A percentile compares a stretch with the other conserved stretches of the same genome.
These are phyloP conservation scores for Neuroterus valhalla DNA, from an alignment of 1,140 invertebrate species.

Conservation along the genomic window DNA sequence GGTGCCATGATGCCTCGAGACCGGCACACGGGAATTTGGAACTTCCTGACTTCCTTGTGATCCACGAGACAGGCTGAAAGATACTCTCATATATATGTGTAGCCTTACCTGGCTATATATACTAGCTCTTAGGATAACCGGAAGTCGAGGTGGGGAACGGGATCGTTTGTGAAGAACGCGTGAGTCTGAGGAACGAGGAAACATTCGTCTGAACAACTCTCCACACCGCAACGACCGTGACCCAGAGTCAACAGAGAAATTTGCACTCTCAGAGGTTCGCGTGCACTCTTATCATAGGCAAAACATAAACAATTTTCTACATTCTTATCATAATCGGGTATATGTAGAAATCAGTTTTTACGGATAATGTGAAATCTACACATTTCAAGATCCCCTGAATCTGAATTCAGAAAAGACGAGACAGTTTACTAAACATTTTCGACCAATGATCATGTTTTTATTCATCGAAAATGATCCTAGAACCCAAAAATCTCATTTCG, in stretches of 20 bases:
- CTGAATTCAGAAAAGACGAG: no score
- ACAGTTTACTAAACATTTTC: no score
- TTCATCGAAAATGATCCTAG: no score
- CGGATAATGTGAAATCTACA: no score
- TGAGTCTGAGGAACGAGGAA: conserved; percentile 37
- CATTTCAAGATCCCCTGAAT: no score
- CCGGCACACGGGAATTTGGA: conserved; percentile 9
- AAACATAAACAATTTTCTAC: no score
- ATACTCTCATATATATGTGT: conserved; percentile 62
- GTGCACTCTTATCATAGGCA: not conserved
- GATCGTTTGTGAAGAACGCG: conserved; percentile 42
- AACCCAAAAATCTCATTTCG: no score
- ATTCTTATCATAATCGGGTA: no score
- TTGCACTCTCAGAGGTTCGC: conserved; percentile 40
- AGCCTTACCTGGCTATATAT: conserved; percentile 56
- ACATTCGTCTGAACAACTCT: conserved; percentile 23
- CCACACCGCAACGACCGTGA: conserved; percentile 46
- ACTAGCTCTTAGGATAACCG: conserved; percentile 42
- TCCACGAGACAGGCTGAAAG: conserved; percentile 35
- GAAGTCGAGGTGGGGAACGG: conserved; percentile 54
- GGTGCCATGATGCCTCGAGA: conserved; percentile 35
- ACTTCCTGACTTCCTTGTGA: conserved; percentile 41
- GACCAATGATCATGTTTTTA: no score
- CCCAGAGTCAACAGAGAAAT: conserved; percentile 58
- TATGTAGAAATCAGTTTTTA: no score